These are phyloP conservation scores for Leptarthrus brevirostris DNA, from an alignment of 2,888 invertebrate species.

Conservation along the genomic window DNA sequence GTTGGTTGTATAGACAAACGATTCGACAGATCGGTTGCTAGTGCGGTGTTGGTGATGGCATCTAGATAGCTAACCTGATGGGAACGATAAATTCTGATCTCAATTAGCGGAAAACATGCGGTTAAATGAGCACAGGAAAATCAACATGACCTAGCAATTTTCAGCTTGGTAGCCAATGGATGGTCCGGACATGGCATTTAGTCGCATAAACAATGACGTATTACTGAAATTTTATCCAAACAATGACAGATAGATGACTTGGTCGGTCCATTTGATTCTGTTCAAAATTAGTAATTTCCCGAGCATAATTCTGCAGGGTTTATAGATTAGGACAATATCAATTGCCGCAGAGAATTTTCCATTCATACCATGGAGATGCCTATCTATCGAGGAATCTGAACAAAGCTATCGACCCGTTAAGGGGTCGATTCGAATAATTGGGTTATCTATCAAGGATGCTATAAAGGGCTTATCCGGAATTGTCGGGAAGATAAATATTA, in stretches of 20 bases:
- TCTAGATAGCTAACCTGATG: conserved; percentile 26
- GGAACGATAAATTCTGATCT: conserved; percentile 47
- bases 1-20: neutral
- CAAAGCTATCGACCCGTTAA: conserved; percentile 17
- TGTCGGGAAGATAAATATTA: conserved; percentile 44
- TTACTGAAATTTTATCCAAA: conserved; percentile 15
- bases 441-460: conserved; percentile 44
- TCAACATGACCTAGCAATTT: conserved; percentile 27
- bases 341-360: neutral
- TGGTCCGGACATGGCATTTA: neutral
- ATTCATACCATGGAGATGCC: neutral
- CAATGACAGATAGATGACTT: conserved; percentile 29
- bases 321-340: conserved; percentile 1
- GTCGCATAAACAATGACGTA: conserved; percentile 31
- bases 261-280: conserved; percentile 23
- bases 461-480: conserved; percentile 46
- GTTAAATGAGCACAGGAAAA: conserved; percentile 40
- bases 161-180: neutral
- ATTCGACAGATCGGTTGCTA: conserved; percentile 7
- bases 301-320: conserved; percentile 1
- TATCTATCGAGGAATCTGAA: conserved; percentile 20
- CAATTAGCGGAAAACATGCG: conserved; percentile 48
- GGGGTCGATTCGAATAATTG: conserved; percentile 42
- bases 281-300: conserved; percentile 43
- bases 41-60: conserved; percentile 18